These are phyloP conservation scores for Euwallacea similis DNA, from an alignment of 1,140 invertebrate genomes.

Conservation along the genomic window DNA sequence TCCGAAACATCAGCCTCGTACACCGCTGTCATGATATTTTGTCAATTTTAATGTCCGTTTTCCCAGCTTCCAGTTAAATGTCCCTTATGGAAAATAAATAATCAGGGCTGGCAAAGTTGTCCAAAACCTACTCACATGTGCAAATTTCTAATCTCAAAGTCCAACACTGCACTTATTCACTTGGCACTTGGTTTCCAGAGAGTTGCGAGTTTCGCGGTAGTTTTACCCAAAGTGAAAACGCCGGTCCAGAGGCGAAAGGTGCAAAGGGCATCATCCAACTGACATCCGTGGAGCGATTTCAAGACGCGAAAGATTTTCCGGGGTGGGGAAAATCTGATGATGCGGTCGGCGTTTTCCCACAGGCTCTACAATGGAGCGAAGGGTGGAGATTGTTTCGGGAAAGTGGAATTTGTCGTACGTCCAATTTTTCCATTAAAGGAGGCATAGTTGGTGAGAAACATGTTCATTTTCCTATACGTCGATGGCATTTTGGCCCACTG, in stretches of 20 bases:
- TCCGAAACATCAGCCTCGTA: slow-evolving; percentile 7
- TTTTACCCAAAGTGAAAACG: background rate
- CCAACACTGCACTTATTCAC: no score
- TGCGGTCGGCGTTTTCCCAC: slow-evolving; percentile 24
- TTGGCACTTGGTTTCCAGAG: no score
- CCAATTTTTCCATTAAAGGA: background rate
- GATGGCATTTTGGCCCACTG: no score
- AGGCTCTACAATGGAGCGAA: slow-evolving; percentile 8
- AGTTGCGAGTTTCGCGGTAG: no score
- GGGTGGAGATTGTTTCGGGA: slow-evolving; percentile 3
- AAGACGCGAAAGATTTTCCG: slow-evolving; percentile 28
- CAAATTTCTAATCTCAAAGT: no score
- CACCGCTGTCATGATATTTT: slow-evolving; percentile 23
- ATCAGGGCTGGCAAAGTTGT: no score
- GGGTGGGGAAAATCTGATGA: slow-evolving; percentile 32
- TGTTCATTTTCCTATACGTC: no score
- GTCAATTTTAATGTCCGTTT: slow-evolving; percentile 28
- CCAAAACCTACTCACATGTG: no score
- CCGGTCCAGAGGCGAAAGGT: slow-evolving; percentile 7
- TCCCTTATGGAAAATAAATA: background rate
- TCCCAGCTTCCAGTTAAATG: slow-evolving; percentile 11
- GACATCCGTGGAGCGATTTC: slow-evolving; percentile 23
- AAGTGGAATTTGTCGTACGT: slow-evolving; percentile 13
- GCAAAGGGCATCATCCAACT: slow-evolving; percentile 26
- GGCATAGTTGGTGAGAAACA: no score